Evolutionary conservation across 2,797 vertebrate genomes (phyloP).

Genomic region (Lepilemur ruficaudatus): DNA sequence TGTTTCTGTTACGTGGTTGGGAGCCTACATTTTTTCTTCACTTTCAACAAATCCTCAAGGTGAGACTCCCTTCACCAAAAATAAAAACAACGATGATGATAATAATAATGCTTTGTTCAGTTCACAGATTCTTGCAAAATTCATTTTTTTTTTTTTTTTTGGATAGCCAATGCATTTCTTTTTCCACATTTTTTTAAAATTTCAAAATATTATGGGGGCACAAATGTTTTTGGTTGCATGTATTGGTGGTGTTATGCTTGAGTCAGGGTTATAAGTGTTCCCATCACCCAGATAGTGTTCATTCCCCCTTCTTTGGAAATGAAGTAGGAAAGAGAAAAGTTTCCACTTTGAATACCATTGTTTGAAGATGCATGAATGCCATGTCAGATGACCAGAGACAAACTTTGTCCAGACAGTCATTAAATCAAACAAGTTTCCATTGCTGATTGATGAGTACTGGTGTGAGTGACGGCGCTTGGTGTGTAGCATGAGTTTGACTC

Average conservation of each 20-base stretch:
- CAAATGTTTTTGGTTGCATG: no score
- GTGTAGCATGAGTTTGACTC: neutral
- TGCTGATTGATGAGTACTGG: accelerated
- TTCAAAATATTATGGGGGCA: no score
- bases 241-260: no score
- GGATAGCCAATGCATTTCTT: no score
- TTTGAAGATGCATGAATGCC: neutral
- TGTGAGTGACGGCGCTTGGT: neutral
- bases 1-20: neutral
- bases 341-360: neutral
- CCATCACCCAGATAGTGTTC: no score
- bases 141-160: neutral
- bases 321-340: neutral
- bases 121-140: neutral
- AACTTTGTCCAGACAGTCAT: no score
- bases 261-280: no score
- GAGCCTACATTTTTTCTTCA: neutral
- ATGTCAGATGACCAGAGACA: neutral
- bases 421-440: neutral
- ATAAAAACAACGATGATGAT: no score
- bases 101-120: neutral
- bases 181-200: no score
- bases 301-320: neutral
- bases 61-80: neutral
- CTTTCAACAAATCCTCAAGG: neutral